A percentile compares a stretch with the other conserved stretches of the same genome.
Evolutionary conservation across 2,797 vertebrate species (phyloP).

Genomic region (Octomys mimax): DNA sequence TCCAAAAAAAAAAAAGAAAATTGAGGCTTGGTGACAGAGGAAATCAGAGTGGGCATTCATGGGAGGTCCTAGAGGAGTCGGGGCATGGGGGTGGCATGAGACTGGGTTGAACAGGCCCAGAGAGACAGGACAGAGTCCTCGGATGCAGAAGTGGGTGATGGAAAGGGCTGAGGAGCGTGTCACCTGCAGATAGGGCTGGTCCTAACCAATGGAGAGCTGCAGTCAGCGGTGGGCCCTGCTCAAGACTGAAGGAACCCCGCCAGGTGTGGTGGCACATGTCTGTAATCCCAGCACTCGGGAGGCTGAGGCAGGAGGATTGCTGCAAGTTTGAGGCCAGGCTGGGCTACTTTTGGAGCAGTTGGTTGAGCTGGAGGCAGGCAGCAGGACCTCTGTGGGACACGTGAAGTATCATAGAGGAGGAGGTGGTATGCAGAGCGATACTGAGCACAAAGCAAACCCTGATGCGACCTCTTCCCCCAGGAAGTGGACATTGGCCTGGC

Average conservation of each 20-base stretch:
- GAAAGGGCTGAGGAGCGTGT: background rate
- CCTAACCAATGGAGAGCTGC: background rate
- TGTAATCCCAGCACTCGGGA: too few species aligned
- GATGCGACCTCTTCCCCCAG: constrained; percentile 81
- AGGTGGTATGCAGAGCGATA: rapidly evolving
- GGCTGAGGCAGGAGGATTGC: too few species aligned
- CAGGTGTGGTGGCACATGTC: too few species aligned
- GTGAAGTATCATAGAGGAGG: rapidly evolving
- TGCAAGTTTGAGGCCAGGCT: too few species aligned
- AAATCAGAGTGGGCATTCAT: background rate
- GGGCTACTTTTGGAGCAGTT: background rate
- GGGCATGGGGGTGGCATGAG: background rate
- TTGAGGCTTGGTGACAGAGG: background rate
- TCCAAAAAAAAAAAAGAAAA: background rate
- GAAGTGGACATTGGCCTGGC: constrained; percentile 95
- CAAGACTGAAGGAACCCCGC: background rate
- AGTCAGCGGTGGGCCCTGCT: background rate
- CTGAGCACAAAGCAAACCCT: background rate
- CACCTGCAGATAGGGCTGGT: background rate
- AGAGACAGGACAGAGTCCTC: background rate
- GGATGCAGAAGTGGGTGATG: background rate
- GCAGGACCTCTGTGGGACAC: background rate
- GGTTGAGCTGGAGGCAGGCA: background rate
- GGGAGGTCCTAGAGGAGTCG: background rate
- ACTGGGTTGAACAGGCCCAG: background rate